Evolutionary conservation across 2,113 vertebrate genomes (phyloP).

Genomic region (Coturnix japonica): DNA sequence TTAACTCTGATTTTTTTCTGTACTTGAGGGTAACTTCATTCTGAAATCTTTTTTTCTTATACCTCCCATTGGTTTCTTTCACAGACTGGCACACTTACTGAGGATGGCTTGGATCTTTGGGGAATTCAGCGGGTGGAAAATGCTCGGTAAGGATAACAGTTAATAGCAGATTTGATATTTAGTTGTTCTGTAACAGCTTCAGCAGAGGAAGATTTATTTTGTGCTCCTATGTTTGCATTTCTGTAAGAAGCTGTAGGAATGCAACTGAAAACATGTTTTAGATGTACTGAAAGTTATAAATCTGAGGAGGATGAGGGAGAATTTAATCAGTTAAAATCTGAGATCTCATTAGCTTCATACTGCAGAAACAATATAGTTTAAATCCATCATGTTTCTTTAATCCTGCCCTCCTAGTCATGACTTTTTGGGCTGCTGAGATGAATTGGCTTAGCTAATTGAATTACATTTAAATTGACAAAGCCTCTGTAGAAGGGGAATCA

Average conservation of each 20-base stretch:
- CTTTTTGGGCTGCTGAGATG: not conserved
- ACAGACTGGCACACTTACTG: conserved; percentile 96
- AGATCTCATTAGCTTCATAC: not conserved
- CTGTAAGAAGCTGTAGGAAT: not conserved
- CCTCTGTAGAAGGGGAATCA: not conserved
- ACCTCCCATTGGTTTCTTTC: not conserved
- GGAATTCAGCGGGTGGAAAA: conserved; percentile 91
- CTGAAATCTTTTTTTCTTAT: not conserved
- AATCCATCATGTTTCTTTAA: not conserved
- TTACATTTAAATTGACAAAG: not conserved
- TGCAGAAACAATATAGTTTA: not conserved
- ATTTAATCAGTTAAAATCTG: not conserved
- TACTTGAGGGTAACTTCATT: not conserved
- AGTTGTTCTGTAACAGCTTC: not conserved
- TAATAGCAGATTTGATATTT: not conserved
- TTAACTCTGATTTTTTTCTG: not conserved
- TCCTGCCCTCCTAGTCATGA: not conserved
- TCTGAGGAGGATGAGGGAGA: accelerated
- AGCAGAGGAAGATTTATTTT: not conserved
- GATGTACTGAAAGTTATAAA: not conserved
- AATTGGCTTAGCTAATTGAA: not conserved
- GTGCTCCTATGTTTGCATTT: not conserved
- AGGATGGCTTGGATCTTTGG: conserved; percentile 97
- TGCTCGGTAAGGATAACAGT: conserved; percentile 77
- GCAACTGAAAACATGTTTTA: not conserved